Conservation (phyloP, 2,888 invertebrate species). For the Synanthedon formicaeformis region DNA sequence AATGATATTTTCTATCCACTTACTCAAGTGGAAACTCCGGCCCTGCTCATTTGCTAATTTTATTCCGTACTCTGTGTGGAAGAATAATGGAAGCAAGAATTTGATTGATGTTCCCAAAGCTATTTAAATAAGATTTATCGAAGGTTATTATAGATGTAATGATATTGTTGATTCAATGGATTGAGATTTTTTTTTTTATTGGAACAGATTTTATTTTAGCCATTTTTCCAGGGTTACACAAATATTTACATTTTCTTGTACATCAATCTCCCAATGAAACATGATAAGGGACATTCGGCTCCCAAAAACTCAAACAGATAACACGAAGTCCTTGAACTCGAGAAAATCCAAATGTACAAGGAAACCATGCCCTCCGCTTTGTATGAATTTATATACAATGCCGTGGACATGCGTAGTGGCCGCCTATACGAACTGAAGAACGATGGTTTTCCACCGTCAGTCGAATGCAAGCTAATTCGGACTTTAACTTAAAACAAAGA, state of each 20-base stretch:
- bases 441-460: conserved; percentile 57
- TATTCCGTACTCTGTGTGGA: not conserved
- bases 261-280: conserved; percentile 20
- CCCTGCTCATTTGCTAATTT: not conserved
- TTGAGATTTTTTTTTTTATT: too few relatives aligned
- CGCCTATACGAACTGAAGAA: conserved; percentile 57
- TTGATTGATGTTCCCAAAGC: not conserved
- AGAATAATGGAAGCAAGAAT: not conserved
- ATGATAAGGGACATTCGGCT: conserved; percentile 19
- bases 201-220: too few relatives aligned
- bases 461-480: conserved; percentile 20
- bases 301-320: conserved; percentile 52
- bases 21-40: not conserved
- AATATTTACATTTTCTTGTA: not conserved
- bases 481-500: conserved; percentile 18
- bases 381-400: conserved; percentile 57
- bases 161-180: not conserved
- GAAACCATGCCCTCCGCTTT: conserved; percentile 53
- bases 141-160: not conserved
- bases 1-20: not conserved
- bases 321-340: conserved; percentile 64
- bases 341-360: conserved; percentile 62
- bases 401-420: conserved; percentile 70
- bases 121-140: not conserved
- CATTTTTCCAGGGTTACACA: not conserved